Evolutionary conservation across 2,797 vertebrate genomes (phyloP), one percentile per base, ranked within the genome.

Genomic region (Lithobates sylvaticus): DNA sequence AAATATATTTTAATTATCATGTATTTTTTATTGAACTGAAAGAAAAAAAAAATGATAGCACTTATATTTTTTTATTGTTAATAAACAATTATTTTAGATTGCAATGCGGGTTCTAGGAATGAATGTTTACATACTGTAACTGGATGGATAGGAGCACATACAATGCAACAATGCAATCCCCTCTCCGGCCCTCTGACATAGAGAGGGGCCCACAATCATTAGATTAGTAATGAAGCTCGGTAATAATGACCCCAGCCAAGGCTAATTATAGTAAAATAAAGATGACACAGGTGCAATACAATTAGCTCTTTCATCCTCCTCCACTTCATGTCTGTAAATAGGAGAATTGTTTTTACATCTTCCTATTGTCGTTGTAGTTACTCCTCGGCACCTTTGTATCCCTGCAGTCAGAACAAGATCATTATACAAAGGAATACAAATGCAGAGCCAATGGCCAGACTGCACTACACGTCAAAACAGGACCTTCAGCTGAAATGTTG

Each of bases 221-320:
- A 61, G 7, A 68, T 68, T 29, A 29, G 78, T 50, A 79, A 79
- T 79, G 29, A 71, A 34, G 15, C 42, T 18, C n/a, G n/a, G 18
- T 23, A 70, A 47, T 76, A 69, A 69, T 73, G 73, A 83, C 36
- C 39, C 72, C 27, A 76, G 73, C 61, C 72, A 83, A 32, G 64
- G 26, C 61, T 69, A 68, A 76, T 76, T 83, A 83, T 32, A 54
- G 27, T 18, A 69, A 69, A 81, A 69, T 76, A 42, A 76, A 69
- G 54, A 83, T 50, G 75, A 68, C 16, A 34, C 73, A 54, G 72
- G 72, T 76, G 64, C 71, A 67, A 26, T n/a, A 68, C 61, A 83
- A 83, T 75, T 47, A 47, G 61, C 58, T 54, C 39, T 69, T 76
- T 83, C 29, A 83, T 76, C 64, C 61, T 83, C 36, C 61, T 47